Percentiles rank a stretch among this genome's conserved stretches.
Evolutionary conservation across 2,113 vertebrate genomes (phyloP).

Genomic region (Acrocephalus kingi): DNA sequence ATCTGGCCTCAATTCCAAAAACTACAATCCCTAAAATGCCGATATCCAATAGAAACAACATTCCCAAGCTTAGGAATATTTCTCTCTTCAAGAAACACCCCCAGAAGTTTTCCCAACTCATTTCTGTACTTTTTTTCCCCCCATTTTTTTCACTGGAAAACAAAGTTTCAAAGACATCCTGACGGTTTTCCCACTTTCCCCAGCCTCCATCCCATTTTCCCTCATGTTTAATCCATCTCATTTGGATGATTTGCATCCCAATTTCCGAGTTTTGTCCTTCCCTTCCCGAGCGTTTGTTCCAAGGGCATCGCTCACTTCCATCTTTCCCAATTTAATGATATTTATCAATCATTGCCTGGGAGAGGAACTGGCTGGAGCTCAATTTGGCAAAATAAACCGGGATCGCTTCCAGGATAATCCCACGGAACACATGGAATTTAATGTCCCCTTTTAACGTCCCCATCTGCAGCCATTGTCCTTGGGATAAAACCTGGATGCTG

Average conservation of each 20-base stretch:
- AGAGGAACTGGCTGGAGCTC: constrained; percentile 46
- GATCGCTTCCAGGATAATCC: constrained; percentile 57
- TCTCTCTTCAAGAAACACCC: not conserved
- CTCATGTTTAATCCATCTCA: not conserved
- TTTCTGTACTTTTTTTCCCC: rapidly evolving
- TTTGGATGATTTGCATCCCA: not conserved
- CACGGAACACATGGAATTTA: constrained; percentile 55
- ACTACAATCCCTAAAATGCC: rapidly evolving
- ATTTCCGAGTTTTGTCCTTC: constrained; percentile 20
- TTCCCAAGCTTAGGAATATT: not conserved
- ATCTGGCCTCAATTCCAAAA: not conserved
- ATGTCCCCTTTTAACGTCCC: not conserved
- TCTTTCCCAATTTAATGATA: constrained; percentile 57
- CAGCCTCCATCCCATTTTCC: not conserved
- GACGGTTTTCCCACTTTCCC: not conserved
- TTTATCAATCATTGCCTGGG: constrained; percentile 54
- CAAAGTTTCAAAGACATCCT: not conserved
- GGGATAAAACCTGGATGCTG: not conserved
- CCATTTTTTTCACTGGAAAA: not conserved
- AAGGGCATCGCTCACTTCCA: constrained; percentile 53
- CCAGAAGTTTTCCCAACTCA: not conserved
- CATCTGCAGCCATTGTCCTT: constrained; percentile 42
- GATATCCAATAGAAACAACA: not conserved
- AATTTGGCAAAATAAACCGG: constrained; percentile 39
- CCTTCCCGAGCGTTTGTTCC: not conserved